Evolutionary conservation across 2,888 invertebrate genomes (phyloP).

Genomic region (Epistrophe eligans): DNA sequence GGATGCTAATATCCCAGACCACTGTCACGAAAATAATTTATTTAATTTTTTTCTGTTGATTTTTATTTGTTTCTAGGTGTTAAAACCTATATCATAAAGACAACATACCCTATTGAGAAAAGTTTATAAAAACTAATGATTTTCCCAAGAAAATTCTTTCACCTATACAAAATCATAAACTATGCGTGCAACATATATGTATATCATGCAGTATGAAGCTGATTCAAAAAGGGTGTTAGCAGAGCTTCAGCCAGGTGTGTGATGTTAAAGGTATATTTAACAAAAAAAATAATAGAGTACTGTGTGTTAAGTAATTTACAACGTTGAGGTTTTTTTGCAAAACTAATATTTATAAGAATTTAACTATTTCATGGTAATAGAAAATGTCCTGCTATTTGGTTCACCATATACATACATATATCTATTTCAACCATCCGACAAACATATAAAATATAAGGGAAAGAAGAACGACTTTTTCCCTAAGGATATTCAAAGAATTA

Average conservation of each 20-base stretch:
- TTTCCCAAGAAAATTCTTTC: constrained; percentile 32
- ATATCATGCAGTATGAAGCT: not conserved
- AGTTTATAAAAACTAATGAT: constrained; percentile 29
- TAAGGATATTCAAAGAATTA: constrained; percentile 4
- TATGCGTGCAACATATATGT: constrained; percentile 5
- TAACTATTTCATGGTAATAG: constrained; percentile 65
- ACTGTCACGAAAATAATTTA: no score
- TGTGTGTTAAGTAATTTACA: constrained; percentile 62
- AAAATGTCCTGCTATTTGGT: constrained; percentile 20
- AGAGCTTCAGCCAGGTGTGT: constrained; percentile 30
- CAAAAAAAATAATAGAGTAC: constrained; percentile 36
- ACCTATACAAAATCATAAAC: not conserved
- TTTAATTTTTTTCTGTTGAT: no score
- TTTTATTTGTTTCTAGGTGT: not conserved
- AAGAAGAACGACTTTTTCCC: constrained; percentile 12
- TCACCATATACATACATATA: not conserved
- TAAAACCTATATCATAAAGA: not conserved
- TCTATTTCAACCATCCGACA: not conserved
- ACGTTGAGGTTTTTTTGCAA: constrained; percentile 43
- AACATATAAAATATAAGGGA: not conserved
- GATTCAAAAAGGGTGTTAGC: constrained; percentile 28
- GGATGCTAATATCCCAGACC: no score
- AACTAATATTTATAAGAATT: constrained; percentile 57
- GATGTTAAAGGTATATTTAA: not conserved
- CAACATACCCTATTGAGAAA: not conserved